Conservation (phyloP, 2,888 invertebrate genomes). For the Cryptosula pallasiana region DNA sequence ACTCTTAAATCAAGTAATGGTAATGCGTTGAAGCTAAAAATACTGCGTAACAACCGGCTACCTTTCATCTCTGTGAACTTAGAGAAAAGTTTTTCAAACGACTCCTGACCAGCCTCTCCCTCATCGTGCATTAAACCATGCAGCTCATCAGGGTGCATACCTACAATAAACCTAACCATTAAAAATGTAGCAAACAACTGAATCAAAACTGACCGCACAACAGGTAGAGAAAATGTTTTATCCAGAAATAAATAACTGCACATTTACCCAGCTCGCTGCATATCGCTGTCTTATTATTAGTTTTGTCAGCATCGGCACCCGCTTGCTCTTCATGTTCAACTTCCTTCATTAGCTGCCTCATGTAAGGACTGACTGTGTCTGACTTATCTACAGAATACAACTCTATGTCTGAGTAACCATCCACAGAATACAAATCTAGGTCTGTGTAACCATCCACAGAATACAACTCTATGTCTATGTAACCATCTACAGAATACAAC, state of each 20-base stretch:
- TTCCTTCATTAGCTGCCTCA: constrained; percentile 44
- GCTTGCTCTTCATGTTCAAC: constrained; percentile 20
- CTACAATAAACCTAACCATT: background rate
- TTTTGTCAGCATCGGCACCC: background rate
- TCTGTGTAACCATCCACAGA: no score
- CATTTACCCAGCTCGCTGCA: constrained; percentile 1
- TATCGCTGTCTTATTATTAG: background rate
- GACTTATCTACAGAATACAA: constrained; percentile 38
- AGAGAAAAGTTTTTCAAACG: constrained; percentile 64
- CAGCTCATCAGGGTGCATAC: constrained; percentile 2
- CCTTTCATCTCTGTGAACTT: constrained; percentile 66
- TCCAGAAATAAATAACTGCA: no score
- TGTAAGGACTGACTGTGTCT: constrained; percentile 40
- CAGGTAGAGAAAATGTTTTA: no score
- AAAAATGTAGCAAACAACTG: background rate
- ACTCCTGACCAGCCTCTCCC: constrained; percentile 39
- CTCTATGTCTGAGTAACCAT: no score
- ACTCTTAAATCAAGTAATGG: no score
- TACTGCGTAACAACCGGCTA: no score
- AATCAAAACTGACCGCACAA: no score
- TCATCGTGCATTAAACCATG: constrained; percentile 33
- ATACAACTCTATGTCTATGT: background rate
- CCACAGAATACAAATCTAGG: no score
- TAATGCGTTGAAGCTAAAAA: no score
- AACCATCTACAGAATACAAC: background rate